A percentile compares a stretch with the other conserved stretches of the same genome.
Conservation (phyloP, 2,888 invertebrate species). For the Adelognathus sp. region DNA sequence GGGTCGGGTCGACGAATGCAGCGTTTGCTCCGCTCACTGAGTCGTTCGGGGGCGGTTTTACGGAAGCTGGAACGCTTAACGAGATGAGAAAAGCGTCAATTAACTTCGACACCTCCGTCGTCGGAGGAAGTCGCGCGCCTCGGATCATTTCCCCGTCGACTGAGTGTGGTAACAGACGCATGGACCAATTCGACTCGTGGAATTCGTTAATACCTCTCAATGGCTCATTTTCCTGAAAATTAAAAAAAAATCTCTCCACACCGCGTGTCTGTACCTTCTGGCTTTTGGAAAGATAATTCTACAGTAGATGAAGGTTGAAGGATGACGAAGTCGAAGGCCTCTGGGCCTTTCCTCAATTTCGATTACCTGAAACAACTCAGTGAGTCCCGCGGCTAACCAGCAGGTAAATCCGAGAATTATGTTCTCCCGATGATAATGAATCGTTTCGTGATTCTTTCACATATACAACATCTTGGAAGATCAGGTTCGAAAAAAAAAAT, state of each 20-base stretch:
- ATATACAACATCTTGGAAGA: no score
- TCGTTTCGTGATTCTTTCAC: conserved; percentile 57
- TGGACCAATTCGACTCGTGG: no score
- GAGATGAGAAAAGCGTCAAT: conserved; percentile 76
- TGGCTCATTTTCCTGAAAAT: neutral
- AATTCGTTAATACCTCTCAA: conserved; percentile 13
- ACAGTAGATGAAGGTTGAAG: conserved; percentile 1
- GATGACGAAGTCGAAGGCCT: conserved; percentile 47
- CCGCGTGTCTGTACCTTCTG: neutral
- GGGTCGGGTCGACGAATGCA: neutral
- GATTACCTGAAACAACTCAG: neutral
- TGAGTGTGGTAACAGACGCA: neutral
- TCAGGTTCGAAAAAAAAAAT: conserved; percentile 28
- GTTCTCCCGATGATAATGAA: conserved; percentile 52
- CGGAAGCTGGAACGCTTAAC: conserved; percentile 59
- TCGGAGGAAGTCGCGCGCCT: neutral
- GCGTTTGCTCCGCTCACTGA: neutral
- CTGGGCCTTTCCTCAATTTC: conserved; percentile 34
- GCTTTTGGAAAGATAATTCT: conserved; percentile 16
- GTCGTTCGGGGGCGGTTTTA: conserved; percentile 1
- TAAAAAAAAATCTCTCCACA: neutral
- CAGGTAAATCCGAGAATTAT: conserved; percentile 34
- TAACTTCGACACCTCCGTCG: conserved; percentile 73
- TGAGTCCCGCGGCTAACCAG: neutral
- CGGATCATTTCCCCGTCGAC: conserved; percentile 13